Base-by-base conservation (phyloP, 2,797 vertebrate genomes). In the Molossus alvarezi region DNA sequence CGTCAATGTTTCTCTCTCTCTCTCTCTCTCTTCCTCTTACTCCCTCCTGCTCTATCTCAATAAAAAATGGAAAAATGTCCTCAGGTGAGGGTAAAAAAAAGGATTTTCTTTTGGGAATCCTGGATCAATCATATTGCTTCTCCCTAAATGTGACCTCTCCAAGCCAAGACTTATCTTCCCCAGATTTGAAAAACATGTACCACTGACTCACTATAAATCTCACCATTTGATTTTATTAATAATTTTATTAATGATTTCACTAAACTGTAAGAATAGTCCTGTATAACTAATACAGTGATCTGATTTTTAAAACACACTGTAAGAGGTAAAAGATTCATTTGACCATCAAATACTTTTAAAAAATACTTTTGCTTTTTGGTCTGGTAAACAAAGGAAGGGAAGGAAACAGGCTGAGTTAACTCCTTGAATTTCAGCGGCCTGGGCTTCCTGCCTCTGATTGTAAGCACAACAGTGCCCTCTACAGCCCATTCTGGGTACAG, bases 401-500 rank as follows among this genome's bases (percentile, higher is more conserved):
- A 18, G 7, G 21, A 5, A 27, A 0, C 0, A 0, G 27, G 85
- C 51, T 9, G 25, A 23, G 48, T 58, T 88, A 60, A 71, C 12
- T 85, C 29, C 29, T 37, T 53, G 14, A 72, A 60, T 91, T 91
- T 75, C 60, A 5, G 58, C 12, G 2, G 1, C 0, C 0, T 0
- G 9, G 3, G 79, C 10, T 1, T 0, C 48, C 9, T 48, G 3
- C 2, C 21, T 69, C 51, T 2, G 45, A 97, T 98, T 87, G 1
- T 91, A 86, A 90, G 93, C 97, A 48, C 98, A 98, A 98, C 65
- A 97, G 97, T 86, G 97, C 98, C 98, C 98, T 98, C 98, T 98
- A 87, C 1, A 0, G 1, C n/a, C 69, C 77, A 67, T 53, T 89
- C 55, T 83, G 23, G 58, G 25, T 67, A 57, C 4, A 73, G 23